Evolutionary conservation across 2,888 invertebrate species (phyloP).

Genomic region (Pterostichus niger): DNA sequence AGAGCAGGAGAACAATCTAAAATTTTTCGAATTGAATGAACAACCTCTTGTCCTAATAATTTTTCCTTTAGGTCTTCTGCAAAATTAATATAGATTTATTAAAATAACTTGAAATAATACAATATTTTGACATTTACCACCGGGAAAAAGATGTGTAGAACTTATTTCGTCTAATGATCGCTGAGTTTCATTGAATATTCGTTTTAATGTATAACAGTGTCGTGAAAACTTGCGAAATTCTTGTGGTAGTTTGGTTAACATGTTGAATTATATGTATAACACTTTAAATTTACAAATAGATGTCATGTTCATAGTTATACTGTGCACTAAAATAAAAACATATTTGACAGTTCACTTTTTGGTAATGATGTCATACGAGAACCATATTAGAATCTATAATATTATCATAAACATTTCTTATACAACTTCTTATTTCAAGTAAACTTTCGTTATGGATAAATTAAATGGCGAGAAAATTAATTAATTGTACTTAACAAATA

Average conservation of each 20-base stretch:
- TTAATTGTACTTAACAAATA: background rate
- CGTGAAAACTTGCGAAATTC: conserved; percentile 75
- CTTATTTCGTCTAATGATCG: conserved; percentile 75
- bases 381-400: conserved; percentile 24
- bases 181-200: conserved; percentile 75
- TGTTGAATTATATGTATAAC: conserved; percentile 57
- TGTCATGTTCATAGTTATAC: conserved; percentile 51
- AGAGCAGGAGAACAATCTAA: conserved; percentile 81
- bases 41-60: conserved; percentile 72
- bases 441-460: background rate
- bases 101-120: conserved; percentile 9
- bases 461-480: background rate
- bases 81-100: conserved; percentile 60
- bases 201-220: conserved; percentile 74
- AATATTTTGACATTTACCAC: conserved; percentile 58
- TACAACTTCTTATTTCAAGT: background rate
- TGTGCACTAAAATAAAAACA: conserved; percentile 55
- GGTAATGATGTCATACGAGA: conserved; percentile 48
- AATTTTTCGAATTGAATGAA: conserved; percentile 72
- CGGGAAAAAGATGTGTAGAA: conserved; percentile 67
- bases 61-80: conserved; percentile 75
- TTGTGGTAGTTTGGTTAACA: conserved; percentile 69
- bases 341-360: conserved; percentile 62
- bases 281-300: conserved; percentile 35
- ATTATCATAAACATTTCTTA: conserved; percentile 35